Base-by-base conservation (phyloP, 2,797 vertebrate genomes). In the Argyrosomus regius region DNA sequence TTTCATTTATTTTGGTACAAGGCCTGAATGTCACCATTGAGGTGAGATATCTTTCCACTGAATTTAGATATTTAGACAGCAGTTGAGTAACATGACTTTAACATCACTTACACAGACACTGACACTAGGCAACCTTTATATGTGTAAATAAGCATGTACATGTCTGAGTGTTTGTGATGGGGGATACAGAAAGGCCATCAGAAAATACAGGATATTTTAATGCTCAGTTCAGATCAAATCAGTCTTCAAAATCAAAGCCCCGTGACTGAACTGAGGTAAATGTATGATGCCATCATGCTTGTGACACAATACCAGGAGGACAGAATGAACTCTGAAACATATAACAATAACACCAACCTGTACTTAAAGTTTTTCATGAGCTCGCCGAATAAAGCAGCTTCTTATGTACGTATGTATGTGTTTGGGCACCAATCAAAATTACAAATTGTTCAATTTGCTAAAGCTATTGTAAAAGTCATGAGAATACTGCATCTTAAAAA, bases 1-100 rank as follows among this genome's bases (percentile, higher is more conserved):
- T 53, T 46, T 20, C 52, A 57, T 78, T 52, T 70, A 68, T 63
- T 81, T 65, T 45, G 17, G 67, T 61, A n/a, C 3, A 56, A 49
- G 58, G 57, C 72, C 59, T 52, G 58, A 22, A 41, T 24, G 48
- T 41, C 13, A n/a, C 24, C 18, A 20, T 61, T 17, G 16, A 26
- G 26, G 20, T 7, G 18, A 43, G 31, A 14, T 17, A 58, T 59
- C 46, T n/a, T 67, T 63, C n/a, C 59, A 80, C 11, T 72, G 28
- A 67, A 13, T 68, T 69, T 45, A 56, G 46, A 52, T 4, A 54
- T 66, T 11, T 70, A 43, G 12, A 80, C 13, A 35, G 48, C 3
- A 35, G 28, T n/a, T 46, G 3, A 53, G 24, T 26, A 57, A 35
- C 18, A 50, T 14, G 7, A 50, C 1, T 5, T 31, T 20, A 49